Evolutionary conservation across 2,888 invertebrate genomes (phyloP), one percentile per base, ranked within the genome.

Genomic region (Listrodromus nycthemerus): DNA sequence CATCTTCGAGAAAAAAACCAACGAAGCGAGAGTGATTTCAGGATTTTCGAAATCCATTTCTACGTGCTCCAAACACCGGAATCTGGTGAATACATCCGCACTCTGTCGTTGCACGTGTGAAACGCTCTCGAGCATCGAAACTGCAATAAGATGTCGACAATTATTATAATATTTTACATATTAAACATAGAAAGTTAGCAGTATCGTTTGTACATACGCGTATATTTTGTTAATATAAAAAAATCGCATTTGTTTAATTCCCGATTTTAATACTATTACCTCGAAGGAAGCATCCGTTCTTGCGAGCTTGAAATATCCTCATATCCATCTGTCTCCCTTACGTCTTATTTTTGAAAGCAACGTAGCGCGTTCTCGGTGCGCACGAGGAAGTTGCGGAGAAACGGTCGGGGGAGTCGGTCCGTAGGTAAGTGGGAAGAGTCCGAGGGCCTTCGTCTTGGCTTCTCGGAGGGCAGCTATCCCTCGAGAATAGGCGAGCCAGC

Each of bases 401-500:
- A 61, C 27, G 61, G 1, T 30, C 61, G 16, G 27, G 0, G 41
- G 41, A 41, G 13, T 5, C 41, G 41, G 41, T 41, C 3, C 41
- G 41, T 2, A 61, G 61, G 61, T 61, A 61, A 48, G 76, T 52
- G 77, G 67, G 37, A 61, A 66, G 69, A 67, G 75, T 76, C 70
- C 76, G 74, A 55, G 66, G 69, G 71, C 67, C 67, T 48, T 41
- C 45, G 50, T 73, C 75, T 82, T 80, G 52, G 30, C 52, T 48
- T n/a, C 16, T 61, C 45, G 52, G 41, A 70, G 65, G 69, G 55
- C 52, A 66, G 61, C 55, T 67, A 37, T 81, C 65, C 58, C 66
- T 55, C 33, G 69, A 80, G 82, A 61, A 61, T 65, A 78, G 82
- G 83, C 74, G 75, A 85, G 81, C 82, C 86, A 89, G 90, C 86